Evolutionary conservation across 2,797 vertebrate genomes (phyloP), one percentile per base, ranked within the genome.

Genomic region (Muraenolepis orangiensis): DNA sequence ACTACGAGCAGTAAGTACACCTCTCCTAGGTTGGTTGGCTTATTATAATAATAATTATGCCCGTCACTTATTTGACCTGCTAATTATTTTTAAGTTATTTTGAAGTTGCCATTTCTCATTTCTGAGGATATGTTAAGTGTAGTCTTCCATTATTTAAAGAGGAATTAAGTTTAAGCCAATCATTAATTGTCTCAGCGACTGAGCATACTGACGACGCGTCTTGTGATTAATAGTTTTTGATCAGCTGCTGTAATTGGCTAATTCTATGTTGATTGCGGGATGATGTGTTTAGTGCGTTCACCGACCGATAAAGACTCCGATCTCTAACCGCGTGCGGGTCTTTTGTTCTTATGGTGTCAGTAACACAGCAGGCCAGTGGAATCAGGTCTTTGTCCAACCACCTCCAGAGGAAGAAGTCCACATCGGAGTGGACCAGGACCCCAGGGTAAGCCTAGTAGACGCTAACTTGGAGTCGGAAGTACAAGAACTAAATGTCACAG

Each of bases 341-440:
- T 0, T 7, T 28, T 26, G 66, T 14, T 76, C 20, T 70, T 57
- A 83, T 57, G 80, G 10, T 76, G 71, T 32, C 85, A 98, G 97
- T 82, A 97, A 96, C 70, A 77, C 93, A 0, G 94, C 95, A 0
- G 95, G 95, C 10, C 96, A 96, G 87, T 99, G 97, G 97, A 99
- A 96, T 91, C 95, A 97, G 75, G 97, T 99, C 71, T 98, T 98
- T 80, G 92, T 95, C 80, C 96, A 98, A 85, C 94, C 95, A 0
- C 86, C 95, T n/a, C 95, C 96, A 23, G 95, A 96, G 11, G 97
- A 98, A 70, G 96, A 98, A 72, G 92, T 98, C 46, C 83, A 93
- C 0, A 89, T 97, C n/a, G 93, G 93, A 32, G 88, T 93, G 0
- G 96, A 97, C 66, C 96, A 96, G 85, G 96, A 98, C 81, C 96